Base-by-base conservation (phyloP, 2,888 invertebrate genomes). In the Hirudinaria manillensis region DNA sequence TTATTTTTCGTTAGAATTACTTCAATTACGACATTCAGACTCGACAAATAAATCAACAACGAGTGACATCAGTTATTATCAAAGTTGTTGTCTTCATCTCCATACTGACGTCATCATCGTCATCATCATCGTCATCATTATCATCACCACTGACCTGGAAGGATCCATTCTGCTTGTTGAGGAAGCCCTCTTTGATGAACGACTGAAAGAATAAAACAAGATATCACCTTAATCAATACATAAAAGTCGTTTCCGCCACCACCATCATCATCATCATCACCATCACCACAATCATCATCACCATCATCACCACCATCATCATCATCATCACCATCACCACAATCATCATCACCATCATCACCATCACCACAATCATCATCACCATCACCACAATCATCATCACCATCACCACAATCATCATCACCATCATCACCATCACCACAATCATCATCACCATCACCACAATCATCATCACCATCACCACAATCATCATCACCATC, bases 161-260 rank as follows among this genome's bases (percentile, higher is more conserved):
- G 61, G 84, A 83, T 71, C 82, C 83, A 78, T 91, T 92, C 87
- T 93, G 92, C 87, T 93, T 93, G 89, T 92, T 89, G 86, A 93
- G 88, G 88, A 89, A 92, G 77, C 93, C 93, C 86, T 93, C 92
- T 86, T 91, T 92, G 83, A 89, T 86, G 79, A 86, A 87, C 80
- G 89, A 88, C 86, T 87, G 82, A n/a, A n/a, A n/a, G n/a, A n/a
- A n/a, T n/a, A n/a, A n/a, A n/a, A n/a, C n/a, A n/a, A n/a, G n/a
- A n/a, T n/a, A n/a, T n/a, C n/a, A n/a, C n/a, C n/a, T n/a, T n/a
- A n/a, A n/a, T n/a, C n/a, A 27, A n/a, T 27, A 27, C 29, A 68
- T 27, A 27, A 68, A 16, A n/a, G 34, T n/a, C 29, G 32, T 34
- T 21, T n/a, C 45, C 24, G 29, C 55, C 56, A 72, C 55, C 56